Evolutionary conservation across 2,113 vertebrate species (phyloP).

Genomic region (Crotalus helleri): DNA sequence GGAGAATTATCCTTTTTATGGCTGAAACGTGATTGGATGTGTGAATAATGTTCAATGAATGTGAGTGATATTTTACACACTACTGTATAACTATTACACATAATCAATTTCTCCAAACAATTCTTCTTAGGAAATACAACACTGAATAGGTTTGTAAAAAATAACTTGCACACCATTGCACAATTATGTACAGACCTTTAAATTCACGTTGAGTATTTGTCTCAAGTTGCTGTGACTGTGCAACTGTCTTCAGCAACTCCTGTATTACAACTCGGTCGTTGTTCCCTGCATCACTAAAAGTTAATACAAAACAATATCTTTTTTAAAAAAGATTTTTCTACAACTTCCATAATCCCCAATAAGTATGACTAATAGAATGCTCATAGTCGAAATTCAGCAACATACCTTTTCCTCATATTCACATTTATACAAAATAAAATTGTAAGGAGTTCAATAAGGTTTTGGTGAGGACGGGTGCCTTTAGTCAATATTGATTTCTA

Average conservation of each 20-base stretch:
- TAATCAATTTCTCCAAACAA: background rate
- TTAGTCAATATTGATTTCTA: background rate
- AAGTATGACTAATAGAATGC: background rate
- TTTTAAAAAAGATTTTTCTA: background rate
- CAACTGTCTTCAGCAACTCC: slow-evolving; percentile 94
- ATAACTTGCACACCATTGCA: background rate
- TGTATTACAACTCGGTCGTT: slow-evolving; percentile 96
- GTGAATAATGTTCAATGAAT: background rate
- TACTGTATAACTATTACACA: background rate
- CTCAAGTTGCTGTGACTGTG: slow-evolving; percentile 96
- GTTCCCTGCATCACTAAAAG: slow-evolving; percentile 86
- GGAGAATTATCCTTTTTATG: background rate
- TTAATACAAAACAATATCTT: slow-evolving; percentile 25
- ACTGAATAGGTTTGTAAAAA: background rate
- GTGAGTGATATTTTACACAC: background rate
- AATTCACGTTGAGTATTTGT: slow-evolving; percentile 93
- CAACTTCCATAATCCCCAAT: background rate
- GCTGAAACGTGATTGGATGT: background rate
- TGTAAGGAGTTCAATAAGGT: background rate
- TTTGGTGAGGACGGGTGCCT: background rate
- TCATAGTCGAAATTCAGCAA: background rate
- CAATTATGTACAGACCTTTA: slow-evolving; percentile 78
- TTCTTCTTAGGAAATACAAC: background rate
- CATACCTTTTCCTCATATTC: background rate
- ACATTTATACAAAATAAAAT: background rate